Conservation (phyloP, 1,140 invertebrate genomes). For the Antheraea pernyi region DNA sequence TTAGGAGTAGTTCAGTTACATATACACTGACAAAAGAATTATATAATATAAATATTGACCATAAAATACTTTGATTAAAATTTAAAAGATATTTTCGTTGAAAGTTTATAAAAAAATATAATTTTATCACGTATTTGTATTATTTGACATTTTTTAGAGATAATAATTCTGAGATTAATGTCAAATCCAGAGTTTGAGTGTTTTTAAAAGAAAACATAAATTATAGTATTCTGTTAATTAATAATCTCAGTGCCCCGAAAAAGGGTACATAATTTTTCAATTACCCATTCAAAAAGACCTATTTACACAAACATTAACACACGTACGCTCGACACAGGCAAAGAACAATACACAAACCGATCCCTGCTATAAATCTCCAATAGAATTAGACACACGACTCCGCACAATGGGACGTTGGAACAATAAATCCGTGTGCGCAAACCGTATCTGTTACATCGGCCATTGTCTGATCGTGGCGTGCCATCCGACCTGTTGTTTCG, state of each 20-base stretch:
- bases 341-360: conserved; percentile 14
- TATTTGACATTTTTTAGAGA: too few species aligned
- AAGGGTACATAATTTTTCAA: not conserved
- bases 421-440: conserved; percentile 9
- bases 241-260: not conserved
- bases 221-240: not conserved
- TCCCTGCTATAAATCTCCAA: conserved; percentile 6
- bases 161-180: too few species aligned
- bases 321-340: not conserved
- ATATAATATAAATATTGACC: too few species aligned
- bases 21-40: too few species aligned
- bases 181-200: too few species aligned
- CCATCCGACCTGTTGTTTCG: conserved; percentile 10
- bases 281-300: not conserved
- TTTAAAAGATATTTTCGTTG: too few species aligned
- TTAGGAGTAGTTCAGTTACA: too few species aligned
- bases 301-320: not conserved
- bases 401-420: conserved; percentile 5
- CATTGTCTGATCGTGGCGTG: conserved; percentile 7
- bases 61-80: too few species aligned
- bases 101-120: too few species aligned
- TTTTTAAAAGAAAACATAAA: too few species aligned
- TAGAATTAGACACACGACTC: conserved; percentile 10
- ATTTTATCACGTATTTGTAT: too few species aligned
- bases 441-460: conserved; percentile 11